phyloP scores from a whole-genome alignment of 1,140 invertebrate species.

The Musca vetustissima region DNA sequence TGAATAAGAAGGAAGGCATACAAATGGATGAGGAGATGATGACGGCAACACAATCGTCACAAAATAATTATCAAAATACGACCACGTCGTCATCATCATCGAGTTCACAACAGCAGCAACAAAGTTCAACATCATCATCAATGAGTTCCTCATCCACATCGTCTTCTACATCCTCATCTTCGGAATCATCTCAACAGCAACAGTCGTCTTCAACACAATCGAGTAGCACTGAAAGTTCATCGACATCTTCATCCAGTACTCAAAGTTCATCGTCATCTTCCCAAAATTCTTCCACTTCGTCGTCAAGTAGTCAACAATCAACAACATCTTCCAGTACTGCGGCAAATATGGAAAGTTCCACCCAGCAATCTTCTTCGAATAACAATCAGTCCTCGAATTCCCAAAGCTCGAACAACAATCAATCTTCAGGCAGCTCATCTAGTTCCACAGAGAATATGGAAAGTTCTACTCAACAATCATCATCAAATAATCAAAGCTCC shows the following conservation, averaged over 20 bases:
- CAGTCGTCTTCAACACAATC: constrained; percentile 24
- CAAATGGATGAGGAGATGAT: constrained; percentile 50
- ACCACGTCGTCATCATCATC: constrained; percentile 47
- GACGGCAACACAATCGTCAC: constrained; percentile 42
- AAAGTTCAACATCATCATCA: constrained; percentile 45
- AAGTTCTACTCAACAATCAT: constrained; percentile 32
- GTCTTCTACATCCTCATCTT: constrained; percentile 46
- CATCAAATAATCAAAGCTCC: background rate
- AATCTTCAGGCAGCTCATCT: constrained; percentile 22
- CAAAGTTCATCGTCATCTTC: constrained; percentile 32
- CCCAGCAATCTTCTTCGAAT: background rate
- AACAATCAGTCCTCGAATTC: constrained; percentile 31
- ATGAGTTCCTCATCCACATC: constrained; percentile 33
- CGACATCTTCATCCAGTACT: constrained; percentile 29
- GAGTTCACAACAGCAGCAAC: constrained; percentile 35
- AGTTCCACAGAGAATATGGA: constrained; percentile 25
- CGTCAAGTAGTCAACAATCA: constrained; percentile 29
- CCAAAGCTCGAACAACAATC: constrained; percentile 31
- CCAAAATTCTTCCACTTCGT: constrained; percentile 28
- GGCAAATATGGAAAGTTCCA: no score
- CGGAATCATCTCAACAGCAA: constrained; percentile 29
- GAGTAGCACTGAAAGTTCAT: constrained; percentile 33
- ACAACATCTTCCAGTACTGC: constrained; percentile 27
- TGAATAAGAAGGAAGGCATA: constrained; percentile 46
- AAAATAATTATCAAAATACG: constrained; percentile 54